Conservation (phyloP, 2,888 invertebrate species). For the Yponomeuta evonymella region DNA sequence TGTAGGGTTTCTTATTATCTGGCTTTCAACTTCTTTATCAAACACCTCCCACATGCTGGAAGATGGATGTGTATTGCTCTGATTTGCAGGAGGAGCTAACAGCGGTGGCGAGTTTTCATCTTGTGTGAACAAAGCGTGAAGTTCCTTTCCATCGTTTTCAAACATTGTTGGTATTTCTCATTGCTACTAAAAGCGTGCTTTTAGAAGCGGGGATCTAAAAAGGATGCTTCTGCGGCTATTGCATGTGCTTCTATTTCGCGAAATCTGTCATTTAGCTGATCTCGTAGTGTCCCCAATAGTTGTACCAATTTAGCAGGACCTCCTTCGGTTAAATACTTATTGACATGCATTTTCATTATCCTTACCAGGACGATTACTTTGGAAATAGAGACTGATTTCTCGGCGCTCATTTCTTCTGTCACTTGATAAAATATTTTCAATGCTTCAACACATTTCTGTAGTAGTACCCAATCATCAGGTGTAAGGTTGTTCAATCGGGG, state of each 20-base stretch:
- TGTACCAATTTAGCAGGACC: neutral
- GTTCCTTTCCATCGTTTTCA: neutral
- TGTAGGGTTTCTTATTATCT: neutral
- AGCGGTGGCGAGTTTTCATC: neutral
- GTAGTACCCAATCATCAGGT: constrained; percentile 7
- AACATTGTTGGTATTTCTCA: constrained; percentile 4
- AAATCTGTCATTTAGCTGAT: constrained; percentile 9
- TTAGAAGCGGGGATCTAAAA: neutral
- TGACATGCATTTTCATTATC: constrained; percentile 6
- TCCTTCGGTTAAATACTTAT: constrained; percentile 3
- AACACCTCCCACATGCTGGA: constrained; percentile 2
- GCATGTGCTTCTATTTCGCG: neutral
- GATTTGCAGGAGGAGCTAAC: neutral
- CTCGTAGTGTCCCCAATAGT: constrained; percentile 4
- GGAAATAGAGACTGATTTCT: constrained; percentile 12
- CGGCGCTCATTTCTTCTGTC: constrained; percentile 16
- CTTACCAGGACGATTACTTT: constrained; percentile 10
- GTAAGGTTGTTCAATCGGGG: constrained; percentile 12
- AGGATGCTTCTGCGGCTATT: constrained; percentile 9
- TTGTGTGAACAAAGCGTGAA: constrained; percentile 1
- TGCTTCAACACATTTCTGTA: constrained; percentile 10
- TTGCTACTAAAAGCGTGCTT: constrained; percentile 1
- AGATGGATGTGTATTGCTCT: constrained; percentile 4
- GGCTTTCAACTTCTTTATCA: constrained; percentile 1
- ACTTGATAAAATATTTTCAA: constrained; percentile 12